A percentile compares a stretch with the other conserved stretches of the same genome.
Evolutionary conservation across 2,797 vertebrate species (phyloP).

Genomic region (Siniperca scherzeri): DNA sequence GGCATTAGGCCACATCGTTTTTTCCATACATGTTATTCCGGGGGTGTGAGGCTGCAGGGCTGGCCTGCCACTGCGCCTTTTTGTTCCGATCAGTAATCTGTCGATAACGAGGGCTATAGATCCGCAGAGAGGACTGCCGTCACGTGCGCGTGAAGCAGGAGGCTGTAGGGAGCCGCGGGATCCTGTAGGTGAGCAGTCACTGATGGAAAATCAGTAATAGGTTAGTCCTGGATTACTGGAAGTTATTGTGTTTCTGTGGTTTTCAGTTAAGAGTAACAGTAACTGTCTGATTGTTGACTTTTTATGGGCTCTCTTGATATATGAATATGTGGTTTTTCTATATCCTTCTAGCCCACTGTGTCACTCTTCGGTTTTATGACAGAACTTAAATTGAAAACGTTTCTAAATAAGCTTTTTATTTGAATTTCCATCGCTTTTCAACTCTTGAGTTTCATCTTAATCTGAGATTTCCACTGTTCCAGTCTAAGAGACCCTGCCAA

Average conservation of each 20-base stretch:
- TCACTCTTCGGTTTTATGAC: not conserved
- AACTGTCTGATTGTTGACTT: not conserved
- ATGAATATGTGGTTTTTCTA: no score
- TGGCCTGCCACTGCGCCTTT: not conserved
- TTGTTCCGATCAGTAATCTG: slow-evolving; percentile 8
- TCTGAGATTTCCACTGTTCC: not conserved
- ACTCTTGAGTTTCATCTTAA: not conserved
- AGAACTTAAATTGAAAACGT: not conserved
- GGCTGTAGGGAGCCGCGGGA: not conserved
- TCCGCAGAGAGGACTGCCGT: slow-evolving; percentile 17
- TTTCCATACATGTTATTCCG: slow-evolving; percentile 20
- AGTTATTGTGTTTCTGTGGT: not conserved
- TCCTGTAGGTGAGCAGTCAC: slow-evolving; percentile 8
- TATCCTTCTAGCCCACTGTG: not conserved
- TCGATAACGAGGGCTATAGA: slow-evolving; percentile 33
- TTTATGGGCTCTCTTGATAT: not conserved
- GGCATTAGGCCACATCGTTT: not conserved
- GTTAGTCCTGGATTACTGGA: not conserved
- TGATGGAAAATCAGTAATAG: not conserved
- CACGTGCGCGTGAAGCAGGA: slow-evolving; percentile 24
- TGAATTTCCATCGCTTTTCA: not conserved
- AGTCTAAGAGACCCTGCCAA: not conserved
- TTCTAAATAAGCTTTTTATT: not conserved
- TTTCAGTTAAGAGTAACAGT: not conserved
- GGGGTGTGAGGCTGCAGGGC: not conserved